Conservation (phyloP, 2,888 invertebrate species). For the Polyommatus icarus region DNA sequence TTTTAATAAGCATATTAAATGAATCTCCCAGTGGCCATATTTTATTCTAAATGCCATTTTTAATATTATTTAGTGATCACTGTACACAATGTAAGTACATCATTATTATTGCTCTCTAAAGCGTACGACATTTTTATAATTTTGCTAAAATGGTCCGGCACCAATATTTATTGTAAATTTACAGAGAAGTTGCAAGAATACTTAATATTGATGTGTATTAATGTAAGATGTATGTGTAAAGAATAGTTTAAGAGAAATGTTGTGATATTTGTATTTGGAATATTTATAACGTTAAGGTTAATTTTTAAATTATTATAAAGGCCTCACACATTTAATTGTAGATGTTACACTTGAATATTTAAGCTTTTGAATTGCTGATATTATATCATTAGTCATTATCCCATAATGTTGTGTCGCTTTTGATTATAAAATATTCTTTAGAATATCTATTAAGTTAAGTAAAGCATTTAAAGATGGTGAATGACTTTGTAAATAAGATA, state of each 20-base stretch:
- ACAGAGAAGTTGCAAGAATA: slow-evolving; percentile 60
- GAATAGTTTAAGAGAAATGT: slow-evolving; percentile 74
- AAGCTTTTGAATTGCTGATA: slow-evolving; percentile 8
- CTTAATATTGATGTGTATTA: slow-evolving; percentile 71
- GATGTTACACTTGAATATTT: neutral
- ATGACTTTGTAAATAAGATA: slow-evolving; percentile 2
- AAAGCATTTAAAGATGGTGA: neutral
- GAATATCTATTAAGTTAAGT: neutral
- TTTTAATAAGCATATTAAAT: slow-evolving; percentile 31
- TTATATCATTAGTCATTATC: slow-evolving; percentile 11
- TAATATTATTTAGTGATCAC: slow-evolving; percentile 47
- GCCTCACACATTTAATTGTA: slow-evolving; percentile 14
- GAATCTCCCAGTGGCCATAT: slow-evolving; percentile 72
- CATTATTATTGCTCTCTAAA: slow-evolving; percentile 53
- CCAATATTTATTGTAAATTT: slow-evolving; percentile 64
- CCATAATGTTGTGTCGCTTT: slow-evolving; percentile 15
- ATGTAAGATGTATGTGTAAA: slow-evolving; percentile 73
- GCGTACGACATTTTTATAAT: slow-evolving; percentile 45
- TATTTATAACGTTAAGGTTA: slow-evolving; percentile 59
- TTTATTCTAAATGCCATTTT: slow-evolving; percentile 61
- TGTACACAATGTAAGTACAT: slow-evolving; percentile 49
- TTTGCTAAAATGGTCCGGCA: slow-evolving; percentile 55
- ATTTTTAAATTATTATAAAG: slow-evolving; percentile 27
- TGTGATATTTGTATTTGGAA: slow-evolving; percentile 81
- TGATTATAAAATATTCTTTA: neutral